A percentile compares a stretch with the other conserved stretches of the same genome.
Conservation (phyloP, 1,140 invertebrate species). For the Cydia amplana region DNA sequence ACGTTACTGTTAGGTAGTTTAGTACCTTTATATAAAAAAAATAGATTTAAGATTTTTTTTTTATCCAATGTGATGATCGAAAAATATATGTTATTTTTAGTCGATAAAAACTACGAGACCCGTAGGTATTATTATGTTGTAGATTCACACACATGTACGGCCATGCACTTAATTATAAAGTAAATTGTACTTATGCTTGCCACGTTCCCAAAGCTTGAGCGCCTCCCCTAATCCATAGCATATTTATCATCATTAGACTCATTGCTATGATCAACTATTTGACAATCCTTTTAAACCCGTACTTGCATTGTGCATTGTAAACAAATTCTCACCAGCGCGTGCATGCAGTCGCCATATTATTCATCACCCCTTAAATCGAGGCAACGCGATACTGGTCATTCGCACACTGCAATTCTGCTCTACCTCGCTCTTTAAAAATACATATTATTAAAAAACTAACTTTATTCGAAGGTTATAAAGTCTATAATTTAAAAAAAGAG, state of each 20-base stretch:
- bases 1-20: too few relatives aligned
- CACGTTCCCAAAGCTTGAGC: neutral
- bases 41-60: too few relatives aligned
- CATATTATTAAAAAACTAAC: neutral
- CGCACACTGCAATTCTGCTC: neutral
- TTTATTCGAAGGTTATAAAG: neutral
- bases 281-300: conserved; percentile 11
- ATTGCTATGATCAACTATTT: conserved; percentile 16
- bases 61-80: too few relatives aligned
- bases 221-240: neutral
- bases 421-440: neutral
- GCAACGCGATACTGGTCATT: conserved; percentile 9
- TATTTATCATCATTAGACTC: conserved; percentile 22
- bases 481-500: neutral
- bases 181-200: neutral
- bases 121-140: too few relatives aligned
- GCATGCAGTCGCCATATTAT: conserved; percentile 11
- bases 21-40: too few relatives aligned
- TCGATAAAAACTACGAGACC: too few relatives aligned
- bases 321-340: conserved; percentile 27
- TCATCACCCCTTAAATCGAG: conserved; percentile 7
- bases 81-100: too few relatives aligned
- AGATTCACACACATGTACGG: too few relatives aligned
- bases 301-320: conserved; percentile 16
- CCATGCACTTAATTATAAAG: neutral